These are phyloP conservation scores for Lobophora halterata DNA, from an alignment of 2,888 invertebrate species.

Conservation along the genomic window DNA sequence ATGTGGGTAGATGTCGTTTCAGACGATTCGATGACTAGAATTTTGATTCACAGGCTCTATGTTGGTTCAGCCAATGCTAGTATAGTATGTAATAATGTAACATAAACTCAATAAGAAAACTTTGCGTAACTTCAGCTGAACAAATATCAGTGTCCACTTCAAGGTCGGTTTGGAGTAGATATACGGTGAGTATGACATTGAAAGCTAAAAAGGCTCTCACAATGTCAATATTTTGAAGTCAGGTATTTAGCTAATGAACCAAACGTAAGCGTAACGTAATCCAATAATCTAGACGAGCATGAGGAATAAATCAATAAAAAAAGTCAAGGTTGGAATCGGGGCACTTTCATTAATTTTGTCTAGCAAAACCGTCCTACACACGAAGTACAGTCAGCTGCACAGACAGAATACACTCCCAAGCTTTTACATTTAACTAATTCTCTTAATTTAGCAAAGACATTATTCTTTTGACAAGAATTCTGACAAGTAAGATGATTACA, in stretches of 20 bases:
- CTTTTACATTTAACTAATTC: too few species aligned
- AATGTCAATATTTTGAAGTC: constrained; percentile 1
- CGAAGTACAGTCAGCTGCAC: not conserved
- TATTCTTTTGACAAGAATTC: too few species aligned
- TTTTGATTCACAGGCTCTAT: too few species aligned
- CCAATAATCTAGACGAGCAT: not conserved
- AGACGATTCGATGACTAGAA: too few species aligned
- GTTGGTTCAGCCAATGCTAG: too few species aligned
- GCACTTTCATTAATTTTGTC: not conserved
- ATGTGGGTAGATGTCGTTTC: too few species aligned
- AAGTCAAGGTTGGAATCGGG: constrained; percentile 6
- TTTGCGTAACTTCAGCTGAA: not conserved
- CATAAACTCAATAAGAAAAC: too few species aligned
- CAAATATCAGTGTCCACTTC: not conserved
- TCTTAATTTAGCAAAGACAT: too few species aligned
- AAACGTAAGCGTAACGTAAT: constrained; percentile 1
- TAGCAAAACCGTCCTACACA: not conserved
- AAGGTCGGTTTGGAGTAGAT: too few species aligned
- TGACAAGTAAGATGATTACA: too few species aligned
- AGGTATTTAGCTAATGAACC: constrained; percentile 1
- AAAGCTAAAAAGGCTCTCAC: not conserved
- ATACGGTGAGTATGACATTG: not conserved
- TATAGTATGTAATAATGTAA: too few species aligned
- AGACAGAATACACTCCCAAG: too few species aligned
- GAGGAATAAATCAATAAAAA: constrained; percentile 6